Conservation (phyloP, 2,888 invertebrate species). For the Lissonota sp. region DNA sequence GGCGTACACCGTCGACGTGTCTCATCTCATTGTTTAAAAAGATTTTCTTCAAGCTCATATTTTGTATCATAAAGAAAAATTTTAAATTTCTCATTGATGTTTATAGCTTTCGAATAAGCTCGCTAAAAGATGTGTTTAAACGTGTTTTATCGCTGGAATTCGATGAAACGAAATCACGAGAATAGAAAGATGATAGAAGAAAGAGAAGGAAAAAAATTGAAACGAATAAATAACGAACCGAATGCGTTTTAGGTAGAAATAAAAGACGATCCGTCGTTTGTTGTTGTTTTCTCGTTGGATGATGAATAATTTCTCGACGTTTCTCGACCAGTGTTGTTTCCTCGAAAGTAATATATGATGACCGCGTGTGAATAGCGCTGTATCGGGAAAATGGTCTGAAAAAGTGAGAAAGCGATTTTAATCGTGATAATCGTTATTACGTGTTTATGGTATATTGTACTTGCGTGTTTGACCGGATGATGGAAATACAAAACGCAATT, state of each 20-base stretch:
- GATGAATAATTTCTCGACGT: conserved; percentile 12
- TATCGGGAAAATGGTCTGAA: too few species aligned
- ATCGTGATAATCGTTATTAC: conserved; percentile 25
- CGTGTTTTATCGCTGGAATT: conserved; percentile 28
- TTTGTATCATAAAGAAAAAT: conserved; percentile 39
- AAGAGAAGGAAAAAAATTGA: not conserved
- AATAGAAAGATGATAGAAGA: too few species aligned
- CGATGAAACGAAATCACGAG: conserved; percentile 5
- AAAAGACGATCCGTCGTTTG: conserved; percentile 13
- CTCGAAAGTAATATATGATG: not conserved
- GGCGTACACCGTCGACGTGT: conserved; percentile 92
- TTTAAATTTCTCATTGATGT: conserved; percentile 51
- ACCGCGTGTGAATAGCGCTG: not conserved
- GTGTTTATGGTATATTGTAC: conserved; percentile 1
- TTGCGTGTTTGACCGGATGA: conserved; percentile 6
- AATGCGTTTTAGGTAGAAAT: conserved; percentile 20
- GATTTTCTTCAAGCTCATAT: not conserved
- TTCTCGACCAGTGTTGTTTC: not conserved
- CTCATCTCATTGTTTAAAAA: conserved; percentile 90
- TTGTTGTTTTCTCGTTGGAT: conserved; percentile 22
- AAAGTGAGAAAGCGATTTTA: conserved; percentile 16
- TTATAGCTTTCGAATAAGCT: conserved; percentile 16
- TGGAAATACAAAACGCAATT: conserved; percentile 10
- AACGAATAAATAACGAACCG: not conserved
- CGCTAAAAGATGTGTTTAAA: conserved; percentile 19